Evolutionary conservation across 2,113 vertebrate species (phyloP), one percentile per base, ranked within the genome.

Genomic region (Lophius piscatorius): DNA sequence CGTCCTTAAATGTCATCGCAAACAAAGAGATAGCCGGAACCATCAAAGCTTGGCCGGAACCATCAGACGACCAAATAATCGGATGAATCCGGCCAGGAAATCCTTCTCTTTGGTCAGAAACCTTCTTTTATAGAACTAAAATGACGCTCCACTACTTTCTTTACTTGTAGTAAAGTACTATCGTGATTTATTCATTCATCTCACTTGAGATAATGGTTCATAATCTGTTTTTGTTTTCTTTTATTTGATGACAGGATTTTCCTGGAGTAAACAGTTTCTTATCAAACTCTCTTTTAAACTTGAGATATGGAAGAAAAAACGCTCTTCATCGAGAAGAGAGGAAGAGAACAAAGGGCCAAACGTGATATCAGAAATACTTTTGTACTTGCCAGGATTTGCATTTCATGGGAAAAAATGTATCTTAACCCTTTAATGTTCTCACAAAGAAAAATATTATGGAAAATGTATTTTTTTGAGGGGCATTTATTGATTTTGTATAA

Each of bases 331-430:
- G 48, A 36, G 51, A 56, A 14, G 18, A 66, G 31, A 56, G 21
- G 4, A 24, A 31, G 28, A 58, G 16, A 35, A 45, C 40, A 58
- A 46, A 55, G 24, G 5, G 33, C 23, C 46, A 35, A 26, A 36
- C 14, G 7, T 49, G 35, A 11, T 18, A 38, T 16, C 38, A 21
- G 8, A 11, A 13, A 31, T 48, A 67, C 46, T 57, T 62, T 68
- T 67, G 52, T 45, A 46, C 59, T 52, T 39, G 18, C 12, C 17
- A 2, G n/a, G 6, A 79, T 83, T 84, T 84, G 67, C 75, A 86
- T 81, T 76, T 83, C 74, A 84, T 77, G 84, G 34, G 54, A 57
- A 54, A 5, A 74, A 72, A 55, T 81, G 60, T 78, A 84, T 75
- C 77, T 74, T 76, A 56, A 54, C 55, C 46, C 39, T 45, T 64